phyloP scores from a whole-genome alignment of 2,113 vertebrate species.

The Balaeniceps rex region DNA sequence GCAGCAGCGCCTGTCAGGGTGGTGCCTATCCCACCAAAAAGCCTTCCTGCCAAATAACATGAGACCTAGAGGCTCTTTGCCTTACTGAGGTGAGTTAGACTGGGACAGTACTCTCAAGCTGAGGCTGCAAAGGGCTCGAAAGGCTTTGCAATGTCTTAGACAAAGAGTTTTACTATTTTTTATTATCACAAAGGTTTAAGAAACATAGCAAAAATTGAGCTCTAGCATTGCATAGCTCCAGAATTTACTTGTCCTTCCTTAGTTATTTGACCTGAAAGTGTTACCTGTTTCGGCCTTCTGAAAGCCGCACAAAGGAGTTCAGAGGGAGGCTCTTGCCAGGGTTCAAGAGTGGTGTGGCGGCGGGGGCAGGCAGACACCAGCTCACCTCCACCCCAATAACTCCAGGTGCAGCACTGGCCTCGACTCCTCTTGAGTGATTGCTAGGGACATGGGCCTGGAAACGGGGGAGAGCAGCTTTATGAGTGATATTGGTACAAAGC shows the following conservation, averaged over 20 bases:
- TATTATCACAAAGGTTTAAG: not conserved
- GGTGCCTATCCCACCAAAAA: not conserved
- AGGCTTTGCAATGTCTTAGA: not conserved
- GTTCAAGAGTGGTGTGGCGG: fast-evolving
- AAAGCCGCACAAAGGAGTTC: not conserved
- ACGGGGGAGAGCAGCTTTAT: not conserved
- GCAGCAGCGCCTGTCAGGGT: not conserved
- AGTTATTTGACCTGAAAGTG: not conserved
- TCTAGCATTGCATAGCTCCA: not conserved
- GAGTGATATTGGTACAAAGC: not conserved
- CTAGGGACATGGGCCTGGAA: not conserved
- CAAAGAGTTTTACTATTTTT: not conserved
- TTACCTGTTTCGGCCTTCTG: not conserved
- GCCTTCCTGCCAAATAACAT: not conserved
- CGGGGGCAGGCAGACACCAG: not conserved
- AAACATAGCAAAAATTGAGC: not conserved
- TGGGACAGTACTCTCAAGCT: not conserved
- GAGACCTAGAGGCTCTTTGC: not conserved
- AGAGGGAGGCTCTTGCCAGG: not conserved
- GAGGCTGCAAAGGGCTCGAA: not conserved
- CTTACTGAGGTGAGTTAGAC: not conserved
- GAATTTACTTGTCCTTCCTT: not conserved
- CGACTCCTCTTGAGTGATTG: fast-evolving
- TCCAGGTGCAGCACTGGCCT: not conserved
- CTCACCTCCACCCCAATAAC: not conserved